Conservation (phyloP, 2,888 invertebrate genomes). For the Drosophila kuntzei region DNA sequence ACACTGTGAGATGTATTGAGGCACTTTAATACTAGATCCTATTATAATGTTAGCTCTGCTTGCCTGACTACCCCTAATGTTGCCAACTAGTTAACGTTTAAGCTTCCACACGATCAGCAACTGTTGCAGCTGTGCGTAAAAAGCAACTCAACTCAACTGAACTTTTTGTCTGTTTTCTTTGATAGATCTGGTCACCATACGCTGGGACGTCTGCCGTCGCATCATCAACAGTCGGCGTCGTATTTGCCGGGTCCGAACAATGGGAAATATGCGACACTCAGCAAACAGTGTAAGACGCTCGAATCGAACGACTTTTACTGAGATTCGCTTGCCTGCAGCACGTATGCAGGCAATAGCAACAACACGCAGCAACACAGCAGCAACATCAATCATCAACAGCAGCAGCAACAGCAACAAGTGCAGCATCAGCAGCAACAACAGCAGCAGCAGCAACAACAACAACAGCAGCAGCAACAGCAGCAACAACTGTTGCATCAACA, state of each 20-base stretch:
- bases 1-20: background rate
- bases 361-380: slow-evolving; percentile 69
- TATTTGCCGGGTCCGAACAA: slow-evolving; percentile 89
- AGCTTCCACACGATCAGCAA: slow-evolving; percentile 10
- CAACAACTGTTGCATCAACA: slow-evolving; percentile 31
- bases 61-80: slow-evolving; percentile 46
- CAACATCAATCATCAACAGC: slow-evolving; percentile 64
- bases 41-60: no score
- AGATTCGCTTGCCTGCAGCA: slow-evolving; percentile 89
- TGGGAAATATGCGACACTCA: slow-evolving; percentile 96
- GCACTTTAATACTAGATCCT: background rate
- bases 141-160: background rate
- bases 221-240: slow-evolving; percentile 84
- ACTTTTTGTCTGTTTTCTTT: background rate
- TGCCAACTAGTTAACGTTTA: slow-evolving; percentile 35
- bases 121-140: slow-evolving; percentile 20
- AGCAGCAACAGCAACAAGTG: slow-evolving; percentile 48
- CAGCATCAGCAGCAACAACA: slow-evolving; percentile 45
- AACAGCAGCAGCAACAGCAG: slow-evolving; percentile 55
- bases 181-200: slow-evolving; percentile 87
- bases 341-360: slow-evolving; percentile 86
- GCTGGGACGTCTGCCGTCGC: slow-evolving; percentile 88
- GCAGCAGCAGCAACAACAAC: slow-evolving; percentile 40
- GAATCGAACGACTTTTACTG: slow-evolving; percentile 98
- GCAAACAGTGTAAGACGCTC: slow-evolving; percentile 97